These are phyloP conservation scores for Alces alces DNA, from an alignment of 2,113 vertebrate genomes.

Conservation along the genomic window DNA sequence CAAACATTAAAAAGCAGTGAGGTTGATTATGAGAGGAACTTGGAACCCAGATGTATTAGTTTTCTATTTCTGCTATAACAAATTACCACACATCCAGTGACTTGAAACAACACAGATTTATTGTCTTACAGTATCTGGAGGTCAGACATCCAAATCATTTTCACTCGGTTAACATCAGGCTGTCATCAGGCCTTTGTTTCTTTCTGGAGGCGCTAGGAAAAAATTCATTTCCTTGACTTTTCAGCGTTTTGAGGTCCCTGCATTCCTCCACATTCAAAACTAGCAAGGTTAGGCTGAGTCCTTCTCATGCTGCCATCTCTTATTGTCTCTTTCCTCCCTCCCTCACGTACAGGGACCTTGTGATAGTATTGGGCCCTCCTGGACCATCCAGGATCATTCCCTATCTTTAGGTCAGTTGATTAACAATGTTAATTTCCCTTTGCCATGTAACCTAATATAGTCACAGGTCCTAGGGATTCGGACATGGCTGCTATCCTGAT, in stretches of 20 bases:
- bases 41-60: not conserved
- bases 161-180: not conserved
- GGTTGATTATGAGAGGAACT: not conserved
- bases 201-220: not conserved
- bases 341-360: not conserved
- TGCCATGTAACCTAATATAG: not conserved
- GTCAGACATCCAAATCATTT: not conserved
- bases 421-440: not conserved
- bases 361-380: not conserved
- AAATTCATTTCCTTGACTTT: not conserved
- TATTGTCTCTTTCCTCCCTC: not conserved
- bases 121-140: not conserved
- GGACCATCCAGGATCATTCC: not conserved
- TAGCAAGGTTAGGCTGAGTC: not conserved
- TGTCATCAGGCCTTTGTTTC: not conserved
- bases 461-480: not conserved
- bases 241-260: not conserved
- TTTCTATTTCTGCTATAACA: constrained; percentile 6
- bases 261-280: not conserved
- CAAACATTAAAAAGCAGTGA: not conserved
- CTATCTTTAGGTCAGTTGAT: not conserved
- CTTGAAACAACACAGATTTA: not conserved
- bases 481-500: not conserved
- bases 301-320: not conserved
- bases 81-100: not conserved